Evolutionary conservation across 37 sponge, comb jelly and placozoan species (phyloP), one percentile per base, ranked within the genome.

Genomic region (Tethya wilhelma): DNA sequence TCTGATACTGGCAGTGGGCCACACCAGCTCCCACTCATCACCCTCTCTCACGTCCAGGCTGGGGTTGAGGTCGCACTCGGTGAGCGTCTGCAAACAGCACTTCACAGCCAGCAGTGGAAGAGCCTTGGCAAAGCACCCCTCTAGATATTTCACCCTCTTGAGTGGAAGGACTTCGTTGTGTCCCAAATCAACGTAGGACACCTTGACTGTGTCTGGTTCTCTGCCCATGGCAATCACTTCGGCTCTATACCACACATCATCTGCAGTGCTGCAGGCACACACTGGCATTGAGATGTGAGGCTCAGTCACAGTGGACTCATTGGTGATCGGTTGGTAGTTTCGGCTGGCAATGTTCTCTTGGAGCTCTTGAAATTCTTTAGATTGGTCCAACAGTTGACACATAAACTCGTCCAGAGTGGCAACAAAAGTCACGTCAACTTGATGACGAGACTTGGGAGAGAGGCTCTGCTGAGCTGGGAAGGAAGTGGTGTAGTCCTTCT

Each of bases 131-230:
- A 59, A 38, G 2, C 30, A 2, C 38, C 62, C 60, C 49, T 71
- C 44, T 14, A 90, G 71, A n/a, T 46, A 70, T 58, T 64, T 75
- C 2, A 85, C 19, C 22, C 64, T 77, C 20, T 36, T 8, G 0
- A 82, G 23, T 26, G 67, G 20, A 44, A 86, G 62, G 5, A 31
- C 38, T 37, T 91, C 92, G 2, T 38, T 64, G 59, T 69, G 82
- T 2, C 92, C 92, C 30, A 77, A 72, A 42, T 91, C 92, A 25
- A 91, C 73, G 56, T 69, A 87, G 29, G 3, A 31, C 14, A 91
- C 79, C 17, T 66, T 57, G 42, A 71, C 73, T n/a, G 38, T 42
- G 23, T 49, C 40, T 4, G 56, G 74, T 38, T 5, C 29, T 1
- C 9, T 30, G 29, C 44, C 60, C 37, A 63, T 30, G 38, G 53